A percentile compares a stretch with the other conserved stretches of the same genome.
Conservation (phyloP, 2,888 invertebrate species). For the Clunio marinus region DNA sequence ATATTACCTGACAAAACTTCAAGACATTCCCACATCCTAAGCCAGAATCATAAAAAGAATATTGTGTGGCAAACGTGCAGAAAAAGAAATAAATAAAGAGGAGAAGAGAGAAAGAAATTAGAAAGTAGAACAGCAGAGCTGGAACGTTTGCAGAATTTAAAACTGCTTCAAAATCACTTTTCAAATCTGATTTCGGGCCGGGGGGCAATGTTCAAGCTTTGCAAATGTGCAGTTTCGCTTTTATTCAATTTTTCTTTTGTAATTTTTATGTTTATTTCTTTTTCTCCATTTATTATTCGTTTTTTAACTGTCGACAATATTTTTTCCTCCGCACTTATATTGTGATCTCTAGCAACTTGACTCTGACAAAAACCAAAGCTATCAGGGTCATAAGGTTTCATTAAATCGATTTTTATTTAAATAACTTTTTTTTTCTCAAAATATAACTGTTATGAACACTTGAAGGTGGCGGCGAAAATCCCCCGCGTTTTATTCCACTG, state of each 20-base stretch:
- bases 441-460: background rate
- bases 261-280: too few species aligned
- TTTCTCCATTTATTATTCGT: too few species aligned
- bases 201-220: too few species aligned
- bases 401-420: background rate
- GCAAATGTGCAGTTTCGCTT: background rate
- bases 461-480: background rate
- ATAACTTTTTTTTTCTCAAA: background rate
- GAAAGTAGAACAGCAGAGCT: background rate
- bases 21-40: too few species aligned
- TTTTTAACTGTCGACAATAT: too few species aligned
- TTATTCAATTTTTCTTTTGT: too few species aligned
- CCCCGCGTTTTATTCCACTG: too few species aligned
- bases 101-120: background rate
- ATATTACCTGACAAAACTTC: background rate
- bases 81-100: too few species aligned
- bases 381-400: background rate
- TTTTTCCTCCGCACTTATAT: background rate
- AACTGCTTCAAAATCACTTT: background rate
- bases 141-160: background rate
- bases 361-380: background rate
- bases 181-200: background rate
- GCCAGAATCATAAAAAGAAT: background rate
- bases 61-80: background rate
- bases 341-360: background rate